Evolutionary conservation across 2,113 vertebrate species (phyloP).

Genomic region (Vulpes ferrilata): DNA sequence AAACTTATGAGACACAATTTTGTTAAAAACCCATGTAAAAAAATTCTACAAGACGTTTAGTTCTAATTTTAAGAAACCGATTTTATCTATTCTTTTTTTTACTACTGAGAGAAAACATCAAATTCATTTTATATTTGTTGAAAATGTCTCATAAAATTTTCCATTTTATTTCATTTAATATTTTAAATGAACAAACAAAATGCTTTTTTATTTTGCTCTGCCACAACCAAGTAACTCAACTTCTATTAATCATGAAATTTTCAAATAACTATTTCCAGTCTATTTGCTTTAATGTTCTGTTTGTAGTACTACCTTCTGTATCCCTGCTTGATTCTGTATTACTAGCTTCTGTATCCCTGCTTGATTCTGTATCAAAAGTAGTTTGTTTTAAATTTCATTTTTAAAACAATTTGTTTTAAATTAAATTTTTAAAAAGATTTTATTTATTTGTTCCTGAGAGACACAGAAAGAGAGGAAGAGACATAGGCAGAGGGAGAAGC

Average conservation of each 20-base stretch:
- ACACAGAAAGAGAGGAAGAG: too few relatives aligned
- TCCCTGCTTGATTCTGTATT: not conserved
- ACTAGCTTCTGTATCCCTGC: too few relatives aligned
- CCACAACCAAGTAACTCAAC: not conserved
- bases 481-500: too few relatives aligned
- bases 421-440: not conserved
- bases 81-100: not conserved
- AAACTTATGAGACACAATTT: not conserved
- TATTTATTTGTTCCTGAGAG: too few relatives aligned
- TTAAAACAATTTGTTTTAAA: not conserved
- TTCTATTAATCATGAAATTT: not conserved
- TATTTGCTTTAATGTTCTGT: not conserved
- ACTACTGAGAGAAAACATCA: not conserved
- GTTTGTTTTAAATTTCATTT: not conserved
- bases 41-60: not conserved
- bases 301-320: not conserved
- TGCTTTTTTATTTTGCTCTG: not conserved
- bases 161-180: not conserved
- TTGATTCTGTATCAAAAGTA: not conserved
- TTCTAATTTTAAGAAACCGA: not conserved
- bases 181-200: not conserved
- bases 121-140: not conserved
- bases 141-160: not conserved
- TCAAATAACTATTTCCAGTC: not conserved
- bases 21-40: not conserved